Evolutionary conservation across 2,888 invertebrate genomes (phyloP).

Genomic region (Tachina lurida): DNA sequence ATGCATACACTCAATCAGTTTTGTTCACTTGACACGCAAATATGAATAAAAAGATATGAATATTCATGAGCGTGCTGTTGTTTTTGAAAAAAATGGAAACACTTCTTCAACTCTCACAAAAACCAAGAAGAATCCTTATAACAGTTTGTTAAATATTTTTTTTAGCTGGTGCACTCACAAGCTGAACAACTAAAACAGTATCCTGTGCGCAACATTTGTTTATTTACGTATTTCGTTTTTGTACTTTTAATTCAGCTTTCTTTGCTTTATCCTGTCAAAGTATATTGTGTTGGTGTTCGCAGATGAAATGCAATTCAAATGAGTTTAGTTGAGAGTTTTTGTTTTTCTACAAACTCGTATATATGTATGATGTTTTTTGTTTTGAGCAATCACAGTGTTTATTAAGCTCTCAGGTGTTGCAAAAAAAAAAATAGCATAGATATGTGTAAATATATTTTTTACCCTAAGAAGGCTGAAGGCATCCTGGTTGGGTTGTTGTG

Average conservation of each 20-base stretch:
- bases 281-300: constrained; percentile 74
- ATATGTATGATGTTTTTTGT: constrained; percentile 51
- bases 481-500: constrained; percentile 9
- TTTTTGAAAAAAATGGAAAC: constrained; percentile 2
- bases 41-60: constrained; percentile 73
- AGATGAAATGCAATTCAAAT: constrained; percentile 81
- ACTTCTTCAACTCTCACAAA: constrained; percentile 46
- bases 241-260: constrained; percentile 51
- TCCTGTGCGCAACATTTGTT: constrained; percentile 56
- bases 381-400: constrained; percentile 70
- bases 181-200: constrained; percentile 49
- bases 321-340: constrained; percentile 49
- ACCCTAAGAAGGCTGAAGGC: constrained; percentile 35
- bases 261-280: constrained; percentile 75
- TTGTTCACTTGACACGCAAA: constrained; percentile 73
- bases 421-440: constrained; percentile 8
- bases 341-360: constrained; percentile 7
- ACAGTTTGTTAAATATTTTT: constrained; percentile 74
- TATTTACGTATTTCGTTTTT: constrained; percentile 57
- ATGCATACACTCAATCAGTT: constrained; percentile 38
- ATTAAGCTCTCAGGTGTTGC: constrained; percentile 74
- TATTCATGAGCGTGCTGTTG: constrained; percentile 69
- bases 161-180: constrained; percentile 52
- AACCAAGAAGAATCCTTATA: constrained; percentile 57
- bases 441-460: not conserved